phyloP scores from a whole-genome alignment of 2,797 vertebrate species.

The Rousettus madagascariensis region DNA sequence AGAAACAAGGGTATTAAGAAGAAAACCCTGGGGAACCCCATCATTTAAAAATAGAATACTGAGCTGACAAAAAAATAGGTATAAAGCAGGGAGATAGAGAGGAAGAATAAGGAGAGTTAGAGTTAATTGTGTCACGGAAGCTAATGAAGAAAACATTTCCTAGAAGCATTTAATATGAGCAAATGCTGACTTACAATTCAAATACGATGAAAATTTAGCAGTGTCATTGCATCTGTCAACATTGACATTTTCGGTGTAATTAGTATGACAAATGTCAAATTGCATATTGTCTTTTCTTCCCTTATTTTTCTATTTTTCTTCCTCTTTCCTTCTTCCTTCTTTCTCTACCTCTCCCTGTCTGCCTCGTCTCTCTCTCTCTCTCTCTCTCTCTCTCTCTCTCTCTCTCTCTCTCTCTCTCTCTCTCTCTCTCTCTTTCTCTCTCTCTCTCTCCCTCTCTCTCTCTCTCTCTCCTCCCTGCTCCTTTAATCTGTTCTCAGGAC shows the following conservation, averaged over 20 bases:
- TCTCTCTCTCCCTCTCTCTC: no score
- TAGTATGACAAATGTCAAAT: neutral
- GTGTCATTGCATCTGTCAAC: neutral
- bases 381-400: no score
- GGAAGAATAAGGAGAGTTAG: neutral
- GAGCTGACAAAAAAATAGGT: neutral
- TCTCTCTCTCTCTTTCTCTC: no score
- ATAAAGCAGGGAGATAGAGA: neutral
- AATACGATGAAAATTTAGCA: neutral
- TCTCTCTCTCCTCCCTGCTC: neutral
- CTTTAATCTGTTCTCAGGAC: neutral
- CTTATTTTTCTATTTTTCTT: no score
- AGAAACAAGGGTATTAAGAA: neutral
- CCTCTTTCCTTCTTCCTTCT: rapidly evolving
- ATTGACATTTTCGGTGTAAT: neutral
- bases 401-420: no score
- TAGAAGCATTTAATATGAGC: neutral
- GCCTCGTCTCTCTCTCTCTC: no score
- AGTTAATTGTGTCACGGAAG: neutral
- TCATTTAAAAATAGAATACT: neutral
- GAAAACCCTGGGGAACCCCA: rapidly evolving
- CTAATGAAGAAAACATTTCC: neutral
- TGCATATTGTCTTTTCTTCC: neutral
- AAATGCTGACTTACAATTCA: neutral
- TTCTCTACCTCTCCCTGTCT: neutral